phyloP scores from a whole-genome alignment of 2,113 vertebrate genomes.

The Cnemophilus loriae region DNA sequence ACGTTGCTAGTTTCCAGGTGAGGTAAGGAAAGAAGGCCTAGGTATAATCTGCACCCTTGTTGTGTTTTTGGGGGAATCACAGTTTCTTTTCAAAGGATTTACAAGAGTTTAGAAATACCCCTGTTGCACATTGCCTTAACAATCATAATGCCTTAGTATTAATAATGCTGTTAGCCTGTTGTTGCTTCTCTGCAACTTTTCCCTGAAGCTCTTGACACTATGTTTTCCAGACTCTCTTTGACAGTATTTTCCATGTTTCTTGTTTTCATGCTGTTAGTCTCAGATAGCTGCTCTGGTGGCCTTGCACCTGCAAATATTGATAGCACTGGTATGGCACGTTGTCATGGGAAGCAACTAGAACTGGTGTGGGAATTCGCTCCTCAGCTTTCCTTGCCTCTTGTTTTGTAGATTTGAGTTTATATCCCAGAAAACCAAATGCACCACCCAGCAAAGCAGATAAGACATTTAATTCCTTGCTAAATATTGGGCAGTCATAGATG shows the following conservation, averaged over 20 bases:
- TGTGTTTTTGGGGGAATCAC: background rate
- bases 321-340: background rate
- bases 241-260: background rate
- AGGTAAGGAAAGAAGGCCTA: background rate
- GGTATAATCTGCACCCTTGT: background rate
- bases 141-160: background rate
- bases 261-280: background rate
- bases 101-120: background rate
- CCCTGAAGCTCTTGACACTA: background rate
- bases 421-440: background rate
- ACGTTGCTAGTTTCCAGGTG: background rate
- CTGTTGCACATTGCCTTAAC: background rate
- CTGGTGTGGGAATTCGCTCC: background rate
- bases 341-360: background rate
- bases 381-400: background rate
- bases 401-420: background rate
- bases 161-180: background rate
- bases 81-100: background rate
- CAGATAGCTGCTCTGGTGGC: background rate
- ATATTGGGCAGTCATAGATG: background rate
- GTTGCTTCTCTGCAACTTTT: background rate
- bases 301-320: constrained; percentile 7
- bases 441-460: background rate
- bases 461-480: background rate
- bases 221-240: background rate